Base-by-base conservation (phyloP, 2,888 invertebrate genomes). In the Lepidocyrtinus sp. region DNA sequence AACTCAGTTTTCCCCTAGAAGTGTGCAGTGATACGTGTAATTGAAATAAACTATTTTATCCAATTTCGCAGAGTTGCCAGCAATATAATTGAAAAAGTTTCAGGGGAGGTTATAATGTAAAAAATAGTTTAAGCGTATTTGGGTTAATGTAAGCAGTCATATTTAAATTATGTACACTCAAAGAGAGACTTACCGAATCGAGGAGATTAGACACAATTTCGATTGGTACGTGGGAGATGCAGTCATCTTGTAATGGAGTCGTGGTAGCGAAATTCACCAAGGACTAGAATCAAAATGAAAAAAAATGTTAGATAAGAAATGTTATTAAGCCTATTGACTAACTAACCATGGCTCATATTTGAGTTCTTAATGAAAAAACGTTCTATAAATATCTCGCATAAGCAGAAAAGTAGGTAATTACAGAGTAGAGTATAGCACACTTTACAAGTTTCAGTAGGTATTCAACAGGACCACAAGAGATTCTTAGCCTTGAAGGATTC, bases 161-260 rank as follows among this genome's bases (percentile, higher is more conserved):
- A 36, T 36, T 36, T 36, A 36, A 36, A 36, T 36, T 36, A 36
- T 36, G 36, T 7, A 12, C 22, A 62, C 7, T 9, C 21, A 21
- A 9, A 22, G 7, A 62, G 22, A 27, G 72, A n/a, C 86, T 87
- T 87, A 88, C 88, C 88, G 89, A 88, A 74, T 92, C 92, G 55
- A 95, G 90, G 62, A 94, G 90, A 87, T 92, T 92, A 1, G 94
- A 94, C 21, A 94, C 92, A 22, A 94, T 92, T 87, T 93, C 92
- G 82, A 94, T 88, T 1, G 94, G 94, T 36, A 92, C 92, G 68
- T 93, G 91, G 81, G 93, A 92, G 50, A 94, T 93, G 86, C 92
- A 91, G 84, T 93, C 93, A 87, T 95, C 94, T 89, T 95, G 94
- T 63, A 95, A 90, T 0, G 94, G 94, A 1, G 93, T 94, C 81